Evolutionary conservation across 1,140 invertebrate genomes (phyloP).

Genomic region (Drosophila auraria): DNA sequence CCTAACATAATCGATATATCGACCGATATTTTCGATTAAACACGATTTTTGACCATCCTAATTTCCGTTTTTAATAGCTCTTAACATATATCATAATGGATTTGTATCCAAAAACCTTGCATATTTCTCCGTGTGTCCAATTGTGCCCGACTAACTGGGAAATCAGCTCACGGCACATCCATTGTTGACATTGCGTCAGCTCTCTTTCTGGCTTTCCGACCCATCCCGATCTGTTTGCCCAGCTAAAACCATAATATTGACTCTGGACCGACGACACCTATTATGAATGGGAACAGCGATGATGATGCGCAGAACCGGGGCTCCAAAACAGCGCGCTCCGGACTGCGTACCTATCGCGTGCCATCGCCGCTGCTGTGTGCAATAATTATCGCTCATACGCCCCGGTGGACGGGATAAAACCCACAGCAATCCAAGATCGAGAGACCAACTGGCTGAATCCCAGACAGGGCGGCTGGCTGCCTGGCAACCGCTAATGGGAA

Average conservation of each 20-base stretch:
- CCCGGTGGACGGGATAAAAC: slow-evolving; percentile 31
- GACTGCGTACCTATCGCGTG: slow-evolving; percentile 40
- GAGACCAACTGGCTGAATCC: slow-evolving; percentile 24
- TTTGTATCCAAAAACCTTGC: too few species aligned
- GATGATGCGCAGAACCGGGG: slow-evolving; percentile 45
- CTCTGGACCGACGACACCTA: slow-evolving; percentile 20
- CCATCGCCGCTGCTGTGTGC: slow-evolving; percentile 16
- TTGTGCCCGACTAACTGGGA: slow-evolving; percentile 38
- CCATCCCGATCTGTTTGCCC: slow-evolving; percentile 52
- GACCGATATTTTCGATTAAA: too few species aligned
- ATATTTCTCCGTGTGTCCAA: neutral
- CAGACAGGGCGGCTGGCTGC: slow-evolving; percentile 11
- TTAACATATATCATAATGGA: too few species aligned
- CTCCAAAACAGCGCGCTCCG: slow-evolving; percentile 1
- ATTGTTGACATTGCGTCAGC: slow-evolving; percentile 77
- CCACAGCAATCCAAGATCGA: slow-evolving; percentile 8
- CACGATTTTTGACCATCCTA: too few species aligned
- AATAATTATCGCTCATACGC: slow-evolving; percentile 58
- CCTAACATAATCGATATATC: neutral
- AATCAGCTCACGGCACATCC: slow-evolving; percentile 40
- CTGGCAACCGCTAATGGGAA: slow-evolving; percentile 60
- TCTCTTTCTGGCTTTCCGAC: slow-evolving; percentile 41
- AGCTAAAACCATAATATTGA: slow-evolving; percentile 81
- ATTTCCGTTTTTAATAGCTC: too few species aligned
- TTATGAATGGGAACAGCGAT: slow-evolving; percentile 34